Evolutionary conservation across 2,113 vertebrate genomes (phyloP).

Genomic region (Cheirogaleus medius): DNA sequence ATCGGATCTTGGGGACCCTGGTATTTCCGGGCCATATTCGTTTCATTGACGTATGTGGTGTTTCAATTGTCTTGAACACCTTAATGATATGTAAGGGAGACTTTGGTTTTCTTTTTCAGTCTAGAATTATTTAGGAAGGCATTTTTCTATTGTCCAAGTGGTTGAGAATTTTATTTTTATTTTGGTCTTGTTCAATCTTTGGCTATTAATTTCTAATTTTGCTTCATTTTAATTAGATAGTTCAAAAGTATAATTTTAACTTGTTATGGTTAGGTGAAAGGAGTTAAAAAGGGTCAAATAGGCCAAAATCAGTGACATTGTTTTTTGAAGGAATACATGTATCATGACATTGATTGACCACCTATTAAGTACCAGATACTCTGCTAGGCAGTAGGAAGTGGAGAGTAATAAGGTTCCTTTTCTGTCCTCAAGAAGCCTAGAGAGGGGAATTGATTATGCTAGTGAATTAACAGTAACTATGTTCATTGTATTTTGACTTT

Average conservation of each 20-base stretch:
- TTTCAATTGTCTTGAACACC: not conserved
- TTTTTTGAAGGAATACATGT: not conserved
- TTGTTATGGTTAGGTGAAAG: not conserved
- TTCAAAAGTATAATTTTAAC: not conserved
- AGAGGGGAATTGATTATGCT: not conserved
- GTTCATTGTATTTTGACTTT: not conserved
- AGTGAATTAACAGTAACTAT: not conserved
- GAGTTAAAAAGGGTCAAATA: not conserved
- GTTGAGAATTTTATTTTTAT: not conserved
- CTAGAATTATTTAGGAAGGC: constrained; percentile 8
- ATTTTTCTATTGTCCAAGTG: not conserved
- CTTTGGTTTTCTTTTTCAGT: not conserved
- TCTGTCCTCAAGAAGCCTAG: not conserved
- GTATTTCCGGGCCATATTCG: not conserved
- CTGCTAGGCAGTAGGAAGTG: not conserved
- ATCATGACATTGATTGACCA: not conserved
- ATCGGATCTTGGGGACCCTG: not conserved
- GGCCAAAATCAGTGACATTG: not conserved
- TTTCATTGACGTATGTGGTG: not conserved
- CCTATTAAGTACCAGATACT: not conserved
- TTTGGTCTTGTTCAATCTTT: not conserved
- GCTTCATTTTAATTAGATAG: constrained; percentile 40
- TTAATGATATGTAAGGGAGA: not conserved
- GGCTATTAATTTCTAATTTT: constrained; percentile 33
- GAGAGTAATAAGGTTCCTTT: not conserved